Evolutionary conservation across 92 coral and sea anemone species (phyloP), one percentile per base, ranked within the genome.

Genomic region (Phymanthus crucifer): DNA sequence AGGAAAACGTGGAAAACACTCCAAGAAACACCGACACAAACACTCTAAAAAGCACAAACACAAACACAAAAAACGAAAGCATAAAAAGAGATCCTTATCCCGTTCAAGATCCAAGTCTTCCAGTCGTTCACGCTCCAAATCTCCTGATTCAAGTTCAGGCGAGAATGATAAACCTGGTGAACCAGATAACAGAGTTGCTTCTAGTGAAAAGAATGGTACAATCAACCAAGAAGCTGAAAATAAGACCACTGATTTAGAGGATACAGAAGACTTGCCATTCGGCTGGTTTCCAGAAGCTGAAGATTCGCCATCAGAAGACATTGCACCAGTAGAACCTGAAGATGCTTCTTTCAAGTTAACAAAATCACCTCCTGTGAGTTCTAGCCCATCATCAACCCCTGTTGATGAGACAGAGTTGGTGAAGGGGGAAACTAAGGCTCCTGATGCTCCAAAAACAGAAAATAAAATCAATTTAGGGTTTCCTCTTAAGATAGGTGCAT

Each of bases 21-120:
- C 87, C 50, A 91, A 87, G 68, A 96, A 92, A 86, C 98, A 96
- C 64, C 89, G 85, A 77, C 91, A 81, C 32, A 88, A 94, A 75
- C 96, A 86, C 65, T 83, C 91, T 34, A 90, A 82, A 50, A 84
- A 83, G 76, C 93, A 82, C 87, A 88, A 89, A 76, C 89, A 88
- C 67, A 90, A 93, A 36, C 95, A 86, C 77, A 89, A 86, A 78
- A 89, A 88, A 75, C 85, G 93, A 45, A 88, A 83, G 64, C 91
- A 78, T 40, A 90, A 84, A 66, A 86, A 89, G 26, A 61, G 86
- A 34, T 91, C 93, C 29, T 26, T 73, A 36, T 84, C 93, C 11
- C 81, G 85, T 4, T 91, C 96, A 16, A 75, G 78, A 27, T 86
- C 91, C 18, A 84, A 78, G 32, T 85, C 90, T 11, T 58, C 71